Evolutionary conservation across 2,797 vertebrate species (phyloP).

Genomic region (Myotis myotis): DNA sequence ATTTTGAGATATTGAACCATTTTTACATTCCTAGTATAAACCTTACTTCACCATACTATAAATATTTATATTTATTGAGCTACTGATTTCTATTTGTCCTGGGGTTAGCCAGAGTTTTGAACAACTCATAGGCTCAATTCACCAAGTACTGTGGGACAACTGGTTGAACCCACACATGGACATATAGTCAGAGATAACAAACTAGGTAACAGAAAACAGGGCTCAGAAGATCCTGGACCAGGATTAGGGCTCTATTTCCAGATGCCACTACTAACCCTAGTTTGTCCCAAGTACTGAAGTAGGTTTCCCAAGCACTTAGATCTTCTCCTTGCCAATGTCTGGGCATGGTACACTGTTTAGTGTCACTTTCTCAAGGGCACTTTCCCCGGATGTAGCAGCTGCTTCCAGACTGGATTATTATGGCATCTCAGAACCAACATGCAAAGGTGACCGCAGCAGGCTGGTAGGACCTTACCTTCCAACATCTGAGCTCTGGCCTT

Average conservation of each 20-base stretch:
- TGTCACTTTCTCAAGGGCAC: neutral
- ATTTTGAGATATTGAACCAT: neutral
- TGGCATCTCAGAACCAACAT: neutral
- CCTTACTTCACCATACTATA: neutral
- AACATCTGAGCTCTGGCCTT: neutral
- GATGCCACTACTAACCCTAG: neutral
- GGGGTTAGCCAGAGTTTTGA: neutral
- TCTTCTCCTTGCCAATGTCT: neutral
- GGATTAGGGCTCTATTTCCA: neutral
- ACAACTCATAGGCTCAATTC: neutral
- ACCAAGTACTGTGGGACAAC: neutral
- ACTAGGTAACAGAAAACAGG: neutral
- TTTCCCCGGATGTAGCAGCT: neutral
- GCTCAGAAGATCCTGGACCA: neutral
- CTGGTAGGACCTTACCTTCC: neutral
- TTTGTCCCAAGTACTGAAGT: neutral
- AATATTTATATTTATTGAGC: neutral
- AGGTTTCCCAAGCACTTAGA: neutral
- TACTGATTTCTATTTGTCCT: neutral
- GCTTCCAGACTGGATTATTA: neutral
- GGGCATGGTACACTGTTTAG: neutral
- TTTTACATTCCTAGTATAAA: neutral
- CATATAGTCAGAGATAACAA: neutral
- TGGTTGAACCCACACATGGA: neutral
- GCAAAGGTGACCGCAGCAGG: neutral